Conservation (phyloP, 2,113 vertebrate species). For the Erpornis zantholeuca region DNA sequence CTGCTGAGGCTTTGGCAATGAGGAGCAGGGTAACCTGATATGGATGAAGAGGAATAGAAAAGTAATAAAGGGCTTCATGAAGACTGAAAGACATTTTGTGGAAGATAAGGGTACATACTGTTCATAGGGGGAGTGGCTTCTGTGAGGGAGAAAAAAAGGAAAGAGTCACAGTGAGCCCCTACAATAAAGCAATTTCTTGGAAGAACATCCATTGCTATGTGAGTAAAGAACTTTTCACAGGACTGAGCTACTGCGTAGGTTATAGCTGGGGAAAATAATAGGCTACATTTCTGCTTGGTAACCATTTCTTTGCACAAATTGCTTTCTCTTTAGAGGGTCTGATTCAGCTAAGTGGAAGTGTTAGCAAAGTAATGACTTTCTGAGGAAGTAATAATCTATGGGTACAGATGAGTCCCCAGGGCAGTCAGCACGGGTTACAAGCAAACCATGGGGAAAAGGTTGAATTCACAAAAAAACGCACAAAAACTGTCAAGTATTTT, state of each 20-base stretch:
- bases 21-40: background rate
- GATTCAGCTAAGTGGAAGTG: conserved; percentile 7
- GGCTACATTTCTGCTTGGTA: background rate
- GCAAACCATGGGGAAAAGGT: background rate
- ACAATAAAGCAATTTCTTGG: background rate
- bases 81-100: background rate
- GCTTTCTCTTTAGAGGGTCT: background rate
- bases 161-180: background rate
- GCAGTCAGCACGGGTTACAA: background rate
- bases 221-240: background rate
- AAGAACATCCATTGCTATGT: background rate
- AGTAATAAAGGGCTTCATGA: background rate
- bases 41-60: background rate
- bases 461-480: background rate
- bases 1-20: background rate
- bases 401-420: background rate
- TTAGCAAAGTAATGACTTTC: background rate
- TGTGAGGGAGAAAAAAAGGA: background rate
- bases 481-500: background rate
- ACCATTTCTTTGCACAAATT: background rate
- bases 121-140: background rate
- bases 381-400: background rate
- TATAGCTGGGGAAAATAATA: background rate
- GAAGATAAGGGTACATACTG: background rate
- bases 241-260: background rate